Percentiles rank a stretch among this genome's conserved stretches.
phyloP scores from a whole-genome alignment of 2,888 invertebrate genomes.

The Pseudoips prasinana region DNA sequence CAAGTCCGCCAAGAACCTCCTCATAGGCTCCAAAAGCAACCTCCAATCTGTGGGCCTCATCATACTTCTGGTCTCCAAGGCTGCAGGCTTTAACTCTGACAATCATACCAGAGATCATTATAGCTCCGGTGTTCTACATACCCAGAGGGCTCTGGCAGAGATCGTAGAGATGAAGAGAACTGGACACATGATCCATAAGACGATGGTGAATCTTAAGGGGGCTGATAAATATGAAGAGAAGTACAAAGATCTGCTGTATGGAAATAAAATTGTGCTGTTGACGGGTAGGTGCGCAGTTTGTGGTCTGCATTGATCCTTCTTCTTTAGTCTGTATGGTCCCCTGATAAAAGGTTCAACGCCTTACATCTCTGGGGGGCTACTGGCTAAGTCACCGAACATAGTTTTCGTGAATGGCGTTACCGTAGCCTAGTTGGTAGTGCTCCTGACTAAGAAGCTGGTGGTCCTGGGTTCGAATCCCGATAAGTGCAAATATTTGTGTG shows the following conservation, averaged over 20 bases:
- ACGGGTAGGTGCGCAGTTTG: conserved; percentile 53
- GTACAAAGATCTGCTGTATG: conserved; percentile 64
- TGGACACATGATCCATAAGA: conserved; percentile 70
- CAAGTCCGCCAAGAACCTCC: conserved; percentile 68
- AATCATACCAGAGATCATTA: conserved; percentile 52
- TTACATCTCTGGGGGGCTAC: too few species aligned
- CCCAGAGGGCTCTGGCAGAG: conserved; percentile 74
- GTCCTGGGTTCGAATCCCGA: too few species aligned
- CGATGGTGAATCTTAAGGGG: conserved; percentile 67
- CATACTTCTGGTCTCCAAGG: conserved; percentile 65
- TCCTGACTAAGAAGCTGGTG: too few species aligned
- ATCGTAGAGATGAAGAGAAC: conserved; percentile 77
- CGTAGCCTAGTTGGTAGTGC: too few species aligned
- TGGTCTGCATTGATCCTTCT: too few species aligned
- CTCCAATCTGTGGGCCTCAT: conserved; percentile 70
- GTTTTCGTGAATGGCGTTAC: too few species aligned
- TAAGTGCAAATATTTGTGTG: too few species aligned
- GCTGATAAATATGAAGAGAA: conserved; percentile 54
- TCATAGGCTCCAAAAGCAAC: conserved; percentile 71
- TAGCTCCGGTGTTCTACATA: conserved; percentile 65
- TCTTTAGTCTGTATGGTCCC: too few species aligned
- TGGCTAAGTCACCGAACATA: too few species aligned
- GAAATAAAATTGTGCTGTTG: conserved; percentile 70
- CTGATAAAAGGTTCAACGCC: too few species aligned
- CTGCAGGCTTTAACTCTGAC: conserved; percentile 53